A percentile compares a stretch with the other conserved stretches of the same genome.
These are phyloP conservation scores for Julus scanicus DNA, from an alignment of 2,888 invertebrate genomes.

Conservation along the genomic window DNA sequence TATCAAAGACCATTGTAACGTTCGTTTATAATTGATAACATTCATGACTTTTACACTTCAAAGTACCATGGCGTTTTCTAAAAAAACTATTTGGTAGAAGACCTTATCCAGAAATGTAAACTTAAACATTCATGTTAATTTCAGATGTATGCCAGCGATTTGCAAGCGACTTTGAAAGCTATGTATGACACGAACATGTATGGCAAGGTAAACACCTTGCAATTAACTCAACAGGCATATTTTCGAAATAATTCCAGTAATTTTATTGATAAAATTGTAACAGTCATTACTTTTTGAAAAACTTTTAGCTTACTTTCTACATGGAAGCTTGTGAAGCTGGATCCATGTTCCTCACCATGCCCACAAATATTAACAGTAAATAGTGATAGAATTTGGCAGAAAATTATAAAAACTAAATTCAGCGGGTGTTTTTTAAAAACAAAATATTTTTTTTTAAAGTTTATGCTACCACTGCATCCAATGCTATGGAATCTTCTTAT, in stretches of 20 bases:
- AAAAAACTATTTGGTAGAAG: neutral
- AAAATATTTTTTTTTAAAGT: slow-evolving; percentile 65
- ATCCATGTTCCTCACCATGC: slow-evolving; percentile 71
- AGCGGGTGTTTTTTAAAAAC: neutral
- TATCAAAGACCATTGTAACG: neutral
- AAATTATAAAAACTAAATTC: neutral
- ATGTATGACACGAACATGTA: slow-evolving; percentile 68
- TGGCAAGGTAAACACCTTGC: slow-evolving; percentile 65
- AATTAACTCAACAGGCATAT: too few relatives aligned
- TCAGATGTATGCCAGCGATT: slow-evolving; percentile 65
- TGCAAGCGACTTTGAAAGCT: slow-evolving; percentile 65
- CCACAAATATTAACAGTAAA: slow-evolving; percentile 69
- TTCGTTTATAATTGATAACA: neutral
- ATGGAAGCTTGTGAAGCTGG: slow-evolving; percentile 74
- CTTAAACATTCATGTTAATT: neutral
- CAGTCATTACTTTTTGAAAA: neutral
- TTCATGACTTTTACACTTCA: neutral
- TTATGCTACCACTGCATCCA: slow-evolving; percentile 73
- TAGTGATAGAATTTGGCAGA: slow-evolving; percentile 53
- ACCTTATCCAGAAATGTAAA: neutral
- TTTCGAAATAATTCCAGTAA: neutral
- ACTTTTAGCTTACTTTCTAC: slow-evolving; percentile 70
- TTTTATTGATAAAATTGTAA: neutral
- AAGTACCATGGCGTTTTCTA: neutral
- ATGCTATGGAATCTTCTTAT: slow-evolving; percentile 71